phyloP scores from a whole-genome alignment of 2,888 invertebrate genomes.

The Alcis repandata region DNA sequence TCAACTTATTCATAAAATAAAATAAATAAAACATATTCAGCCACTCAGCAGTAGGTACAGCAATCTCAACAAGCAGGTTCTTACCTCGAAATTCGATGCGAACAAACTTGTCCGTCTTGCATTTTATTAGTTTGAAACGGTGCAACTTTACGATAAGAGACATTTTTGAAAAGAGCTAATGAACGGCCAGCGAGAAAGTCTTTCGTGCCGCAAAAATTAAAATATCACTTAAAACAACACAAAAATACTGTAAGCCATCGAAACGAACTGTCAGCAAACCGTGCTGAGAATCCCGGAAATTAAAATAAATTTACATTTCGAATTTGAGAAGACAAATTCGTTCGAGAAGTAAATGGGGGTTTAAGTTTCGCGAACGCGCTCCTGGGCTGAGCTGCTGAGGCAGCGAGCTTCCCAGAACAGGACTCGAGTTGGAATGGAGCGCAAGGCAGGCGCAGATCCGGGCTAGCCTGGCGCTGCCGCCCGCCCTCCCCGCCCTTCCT shows the following conservation, averaged over 20 bases:
- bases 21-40: not conserved
- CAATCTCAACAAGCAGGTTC: constrained; percentile 48
- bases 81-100: constrained; percentile 93
- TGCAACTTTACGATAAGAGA: constrained; percentile 89
- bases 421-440: constrained; percentile 53
- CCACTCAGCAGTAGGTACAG: too few relatives aligned
- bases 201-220: constrained; percentile 26
- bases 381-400: constrained; percentile 28
- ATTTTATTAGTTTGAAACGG: constrained; percentile 89
- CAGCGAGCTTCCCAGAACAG: constrained; percentile 42
- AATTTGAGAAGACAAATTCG: constrained; percentile 22
- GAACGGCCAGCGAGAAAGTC: constrained; percentile 13
- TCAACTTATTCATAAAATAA: not conserved
- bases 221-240: constrained; percentile 13
- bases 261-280: not conserved
- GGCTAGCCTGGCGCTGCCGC: constrained; percentile 29
- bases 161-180: constrained; percentile 75
- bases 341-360: too few relatives aligned
- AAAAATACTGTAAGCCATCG: not conserved
- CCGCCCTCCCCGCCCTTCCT: constrained; percentile 58
- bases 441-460: constrained; percentile 59
- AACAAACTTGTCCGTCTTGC: constrained; percentile 89
- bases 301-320: constrained; percentile 21
- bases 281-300: not conserved
- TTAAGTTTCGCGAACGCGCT: constrained; percentile 51